Evolutionary conservation across 2,888 invertebrate genomes (phyloP).

Genomic region (Anarsia innoxiella): DNA sequence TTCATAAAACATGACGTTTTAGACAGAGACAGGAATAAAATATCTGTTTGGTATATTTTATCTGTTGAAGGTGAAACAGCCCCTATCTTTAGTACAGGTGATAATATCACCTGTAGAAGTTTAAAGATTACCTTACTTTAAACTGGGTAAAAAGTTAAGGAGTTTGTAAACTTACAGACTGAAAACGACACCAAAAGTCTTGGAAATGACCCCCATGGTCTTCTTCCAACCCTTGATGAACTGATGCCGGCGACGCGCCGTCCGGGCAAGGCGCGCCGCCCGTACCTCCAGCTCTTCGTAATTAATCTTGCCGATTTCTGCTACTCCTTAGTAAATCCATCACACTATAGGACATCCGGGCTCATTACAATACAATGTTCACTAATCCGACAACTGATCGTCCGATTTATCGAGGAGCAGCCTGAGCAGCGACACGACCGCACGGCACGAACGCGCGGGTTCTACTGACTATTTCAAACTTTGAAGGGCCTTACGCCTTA

Average conservation of each 20-base stretch:
- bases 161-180: conserved; percentile 82
- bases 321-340: no score
- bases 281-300: conserved; percentile 59
- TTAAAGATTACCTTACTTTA: no score
- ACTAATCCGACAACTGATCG: conserved; percentile 38
- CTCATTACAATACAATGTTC: conserved; percentile 51
- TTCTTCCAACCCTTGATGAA: conserved; percentile 71
- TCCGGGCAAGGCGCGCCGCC: conserved; percentile 60
- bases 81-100: no score
- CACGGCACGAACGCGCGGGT: conserved; percentile 35
- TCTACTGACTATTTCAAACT: conserved; percentile 46
- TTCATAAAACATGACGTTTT: no score
- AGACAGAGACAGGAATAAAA: no score
- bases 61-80: no score
- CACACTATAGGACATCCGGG: no score
- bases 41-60: no score
- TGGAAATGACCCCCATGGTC: conserved; percentile 85
- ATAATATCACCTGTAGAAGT: no score
- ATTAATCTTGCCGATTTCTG: conserved; percentile 60
- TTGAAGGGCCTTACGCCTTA: conserved; percentile 40
- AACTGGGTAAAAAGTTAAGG: no score
- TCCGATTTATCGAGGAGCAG: conserved; percentile 35
- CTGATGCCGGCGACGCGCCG: conserved; percentile 70
- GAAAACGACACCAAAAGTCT: conserved; percentile 86
- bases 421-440: conserved; percentile 44